Evolutionary conservation across 2,797 vertebrate genomes (phyloP), one percentile per base, ranked within the genome.

Genomic region (Lates japonicus): DNA sequence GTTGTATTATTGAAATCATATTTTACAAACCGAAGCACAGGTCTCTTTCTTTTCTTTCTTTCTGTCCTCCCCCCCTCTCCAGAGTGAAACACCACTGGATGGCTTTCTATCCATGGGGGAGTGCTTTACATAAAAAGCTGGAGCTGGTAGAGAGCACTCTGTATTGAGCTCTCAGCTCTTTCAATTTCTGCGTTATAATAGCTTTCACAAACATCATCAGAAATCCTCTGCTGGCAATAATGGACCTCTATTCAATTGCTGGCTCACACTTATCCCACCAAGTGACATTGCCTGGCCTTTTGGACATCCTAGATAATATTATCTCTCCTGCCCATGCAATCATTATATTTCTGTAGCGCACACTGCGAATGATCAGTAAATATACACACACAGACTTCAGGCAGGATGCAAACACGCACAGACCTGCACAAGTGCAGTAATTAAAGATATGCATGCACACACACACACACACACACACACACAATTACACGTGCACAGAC

Each of bases 121-220:
- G 78, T 63, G 57, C 76, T 90, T 91, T 85, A 80, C 83, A 90
- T 92, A 87, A 92, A 91, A 83, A 91, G 82, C 77, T 37, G 3
- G 70, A 81, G 84, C 74, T 80, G 61, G 59, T 76, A 64, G 84
- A 84, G 77, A 83, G 79, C 76, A 71, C 70, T 84, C 65, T 44
- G 82, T 71, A 90, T 87, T 88, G 88, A 88, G 71, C 82, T 78
- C 78, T 86, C 78, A 87, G 87, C 82, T 82, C 82, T 91, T 94
- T 94, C 90, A 90, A 84, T 92, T 88, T 90, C 74, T 78, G 81
- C 7, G 25, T 91, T 90, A 90, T 90, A 93, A 93, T 89, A 85
- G 89, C 90, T 89, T 93, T 92, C 87, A 93, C 82, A 93, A 93
- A 94, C 88, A 94, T 91, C 85, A 90, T 93, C 91, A 91, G 86